Base-by-base conservation (phyloP, 2,797 vertebrate species). In the Sebastes iracundus region DNA sequence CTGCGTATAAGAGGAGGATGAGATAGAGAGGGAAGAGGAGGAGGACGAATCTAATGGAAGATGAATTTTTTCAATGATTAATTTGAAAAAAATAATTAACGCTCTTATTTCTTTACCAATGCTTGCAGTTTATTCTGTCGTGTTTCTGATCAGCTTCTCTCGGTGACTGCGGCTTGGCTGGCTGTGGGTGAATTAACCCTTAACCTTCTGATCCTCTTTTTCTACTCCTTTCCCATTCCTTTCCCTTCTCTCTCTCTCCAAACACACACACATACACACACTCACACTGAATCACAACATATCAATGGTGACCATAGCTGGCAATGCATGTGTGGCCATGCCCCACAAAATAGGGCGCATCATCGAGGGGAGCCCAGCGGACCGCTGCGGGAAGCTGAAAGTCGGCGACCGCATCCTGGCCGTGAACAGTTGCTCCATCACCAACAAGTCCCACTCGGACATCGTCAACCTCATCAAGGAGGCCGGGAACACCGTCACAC, bases 271-370 rank as follows among this genome's bases (percentile, higher is more conserved):
- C 16, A 73, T 81, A 78, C 65, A 74, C 76, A 61, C 73, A 76
- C 77, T 65, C 46, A 82, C 69, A 63, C 75, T 74, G 55, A 81
- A 92, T 58, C 62, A 28, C 70, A 78, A 94, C 91, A 87, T 83
- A 35, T 79, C 68, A 86, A 87, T 96, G 94, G 91, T 93, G 90
- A 94, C 90, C 93, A 96, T 97, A 99, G 98, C 97, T 95, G 98
- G 98, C 95, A 99, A 99, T 98, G 97, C 98, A 96, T 99, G 98
- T 99, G 98, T 99, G 96, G 98, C 98, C 97, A 99, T 99, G 98
- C 99, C 99, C 96, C 99, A 99, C 97, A 99, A 99, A 99, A 99
- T 99, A 99, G 99, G 99, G 92, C 97, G 98, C 94, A 99, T 99
- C 96, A 99, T 99, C 87, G 98, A 99, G 94, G 98, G 98, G 90